Evolutionary conservation across 2,797 vertebrate genomes (phyloP).

Genomic region (Sciaenops ocellatus): DNA sequence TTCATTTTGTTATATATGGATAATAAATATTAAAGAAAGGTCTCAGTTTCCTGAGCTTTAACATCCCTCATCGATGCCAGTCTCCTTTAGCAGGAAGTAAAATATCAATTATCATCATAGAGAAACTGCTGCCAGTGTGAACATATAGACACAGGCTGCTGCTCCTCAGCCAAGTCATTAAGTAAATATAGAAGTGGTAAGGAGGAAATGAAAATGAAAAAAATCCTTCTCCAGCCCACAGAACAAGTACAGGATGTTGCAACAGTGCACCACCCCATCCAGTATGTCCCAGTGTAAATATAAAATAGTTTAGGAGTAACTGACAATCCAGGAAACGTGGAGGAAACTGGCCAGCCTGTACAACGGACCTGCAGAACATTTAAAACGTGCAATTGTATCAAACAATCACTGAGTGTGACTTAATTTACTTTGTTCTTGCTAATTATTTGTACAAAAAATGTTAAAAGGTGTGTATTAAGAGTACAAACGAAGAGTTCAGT

Average conservation of each 20-base stretch:
- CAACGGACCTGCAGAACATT: background rate
- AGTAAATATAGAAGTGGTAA: constrained; percentile 34
- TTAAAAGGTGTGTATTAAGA: too few species aligned
- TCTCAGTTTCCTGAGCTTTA: background rate
- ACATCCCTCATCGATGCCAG: background rate
- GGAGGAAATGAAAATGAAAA: constrained; percentile 65
- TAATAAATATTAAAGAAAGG: background rate
- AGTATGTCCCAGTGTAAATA: background rate
- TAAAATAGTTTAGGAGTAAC: background rate
- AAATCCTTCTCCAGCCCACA: constrained; percentile 23
- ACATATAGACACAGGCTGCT: background rate
- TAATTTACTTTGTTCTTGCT: background rate
- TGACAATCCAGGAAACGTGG: constrained; percentile 22
- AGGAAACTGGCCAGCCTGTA: background rate
- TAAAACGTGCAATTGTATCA: background rate
- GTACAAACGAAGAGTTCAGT: too few species aligned
- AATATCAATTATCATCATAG: background rate
- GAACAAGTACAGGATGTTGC: constrained; percentile 52
- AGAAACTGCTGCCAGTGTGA: background rate
- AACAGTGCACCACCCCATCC: constrained; percentile 13
- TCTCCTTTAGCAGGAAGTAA: background rate
- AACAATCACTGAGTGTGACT: background rate
- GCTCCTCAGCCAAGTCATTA: constrained; percentile 17
- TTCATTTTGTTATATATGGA: background rate
- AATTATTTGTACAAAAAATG: background rate